Evolutionary conservation across 2,888 invertebrate species (phyloP).

Genomic region (Eudemis profundana): DNA sequence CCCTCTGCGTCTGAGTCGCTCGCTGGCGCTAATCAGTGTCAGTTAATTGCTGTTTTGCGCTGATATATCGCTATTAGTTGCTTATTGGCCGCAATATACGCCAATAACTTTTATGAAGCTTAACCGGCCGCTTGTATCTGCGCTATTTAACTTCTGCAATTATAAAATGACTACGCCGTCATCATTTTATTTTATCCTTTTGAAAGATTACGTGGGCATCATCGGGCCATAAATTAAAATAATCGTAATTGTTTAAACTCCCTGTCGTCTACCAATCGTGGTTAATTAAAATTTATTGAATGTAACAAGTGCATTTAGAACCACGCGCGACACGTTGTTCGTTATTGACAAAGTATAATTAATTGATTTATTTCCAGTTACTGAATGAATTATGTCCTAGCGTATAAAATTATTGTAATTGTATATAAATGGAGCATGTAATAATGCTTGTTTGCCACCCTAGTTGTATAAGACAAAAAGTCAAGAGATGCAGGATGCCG

Average conservation of each 20-base stretch:
- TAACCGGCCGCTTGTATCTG: constrained; percentile 6
- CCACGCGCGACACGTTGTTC: constrained; percentile 59
- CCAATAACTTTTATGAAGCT: constrained; percentile 29
- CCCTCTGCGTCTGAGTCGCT: constrained; percentile 49
- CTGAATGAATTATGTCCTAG: constrained; percentile 51
- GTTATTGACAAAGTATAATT: constrained; percentile 68
- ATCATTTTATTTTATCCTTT: background rate
- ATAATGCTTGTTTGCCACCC: too few relatives aligned
- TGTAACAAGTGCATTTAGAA: constrained; percentile 67
- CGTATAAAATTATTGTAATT: background rate
- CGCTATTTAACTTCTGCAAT: constrained; percentile 4
- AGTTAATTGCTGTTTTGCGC: constrained; percentile 76
- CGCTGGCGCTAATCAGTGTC: constrained; percentile 65
- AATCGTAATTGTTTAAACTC: constrained; percentile 54
- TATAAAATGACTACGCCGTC: background rate
- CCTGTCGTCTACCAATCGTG: constrained; percentile 66
- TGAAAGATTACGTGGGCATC: background rate
- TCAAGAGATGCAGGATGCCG: too few relatives aligned
- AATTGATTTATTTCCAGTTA: constrained; percentile 69
- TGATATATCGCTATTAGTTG: constrained; percentile 68
- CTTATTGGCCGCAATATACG: constrained; percentile 54
- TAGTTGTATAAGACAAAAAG: too few relatives aligned
- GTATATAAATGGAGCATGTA: too few relatives aligned
- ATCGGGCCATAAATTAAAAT: constrained; percentile 51
- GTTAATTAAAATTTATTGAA: constrained; percentile 72